A percentile compares a stretch with the other conserved stretches of the same genome.
Conservation (phyloP, 2,888 invertebrate genomes). For the Drosophila paranaensis region DNA sequence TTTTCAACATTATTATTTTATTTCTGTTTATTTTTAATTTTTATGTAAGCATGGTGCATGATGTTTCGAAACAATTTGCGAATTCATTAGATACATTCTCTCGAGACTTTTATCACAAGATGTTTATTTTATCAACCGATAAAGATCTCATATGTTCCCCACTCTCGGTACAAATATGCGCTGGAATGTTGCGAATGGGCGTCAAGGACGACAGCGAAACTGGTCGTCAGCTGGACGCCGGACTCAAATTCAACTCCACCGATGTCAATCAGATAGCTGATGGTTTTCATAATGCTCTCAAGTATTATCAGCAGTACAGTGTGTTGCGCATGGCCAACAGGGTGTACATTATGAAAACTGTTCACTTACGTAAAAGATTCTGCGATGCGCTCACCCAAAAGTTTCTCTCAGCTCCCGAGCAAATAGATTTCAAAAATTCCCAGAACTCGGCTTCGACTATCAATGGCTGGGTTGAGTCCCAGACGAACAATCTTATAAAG, state of each 20-base stretch:
- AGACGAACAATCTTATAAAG: conserved; percentile 92
- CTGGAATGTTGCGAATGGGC: conserved; percentile 60
- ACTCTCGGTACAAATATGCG: conserved; percentile 42
- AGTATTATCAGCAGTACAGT: conserved; percentile 45
- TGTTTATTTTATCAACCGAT: background rate
- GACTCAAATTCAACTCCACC: conserved; percentile 23
- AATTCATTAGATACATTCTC: background rate
- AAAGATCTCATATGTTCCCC: conserved; percentile 55
- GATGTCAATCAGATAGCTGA: conserved; percentile 26
- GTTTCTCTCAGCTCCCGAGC: conserved; percentile 88
- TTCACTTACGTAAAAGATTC: conserved; percentile 86
- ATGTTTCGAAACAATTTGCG: background rate
- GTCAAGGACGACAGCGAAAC: conserved; percentile 30
- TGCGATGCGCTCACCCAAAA: conserved; percentile 86
- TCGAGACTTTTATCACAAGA: conserved; percentile 1
- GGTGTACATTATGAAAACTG: conserved; percentile 87
- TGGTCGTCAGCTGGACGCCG: conserved; percentile 42
- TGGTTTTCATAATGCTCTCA: conserved; percentile 41
- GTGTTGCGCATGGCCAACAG: conserved; percentile 89
- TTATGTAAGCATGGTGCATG: background rate
- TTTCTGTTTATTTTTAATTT: background rate
- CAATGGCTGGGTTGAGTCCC: conserved; percentile 91
- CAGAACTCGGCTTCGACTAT: conserved; percentile 86
- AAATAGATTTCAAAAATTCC: conserved; percentile 87
- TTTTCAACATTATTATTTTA: background rate